Evolutionary conservation across 2,888 invertebrate species (phyloP), one percentile per base, ranked within the genome.

Genomic region (Scotopteryx bipunctaria): DNA sequence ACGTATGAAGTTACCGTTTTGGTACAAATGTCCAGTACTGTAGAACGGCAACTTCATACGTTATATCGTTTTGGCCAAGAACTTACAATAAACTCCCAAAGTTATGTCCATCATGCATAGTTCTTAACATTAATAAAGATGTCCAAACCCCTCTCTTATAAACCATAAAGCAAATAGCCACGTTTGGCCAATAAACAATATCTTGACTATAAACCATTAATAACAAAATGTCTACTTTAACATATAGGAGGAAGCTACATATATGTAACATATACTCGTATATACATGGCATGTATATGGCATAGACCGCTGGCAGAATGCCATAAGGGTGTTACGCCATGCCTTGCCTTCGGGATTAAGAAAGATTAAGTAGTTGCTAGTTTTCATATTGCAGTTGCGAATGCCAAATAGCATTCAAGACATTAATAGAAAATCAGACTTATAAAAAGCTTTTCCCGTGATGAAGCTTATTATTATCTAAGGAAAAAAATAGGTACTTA

Each of bases 241-340:
- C 44, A 41, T 17, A 59, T 42, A 44, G 36, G 32, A 49, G 49
- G 45, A 55, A 50, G 40, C 21, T 25, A 51, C 40, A 56, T 44
- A 13, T 29, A 31, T 41, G 14, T 14, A 4, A 5, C 19, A 23
- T 25, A 42, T 15, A 31, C n/a, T n/a, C n/a, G 29, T 19, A 29
- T 11, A 23, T 19, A 32, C 5, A 13, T 25, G 13, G 33, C 51
- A 17, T 23, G 14, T 45, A 44, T 23, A 36, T 41, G 16, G 37
- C 25, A 27, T 38, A 17, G 43, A 45, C 23, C 41, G 42, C 59
- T 71, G 72, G 72, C 72, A 69, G 58, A 46, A 61, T 54, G 72
- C 72, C 71, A 71, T 37, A 40, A 27, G 59, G 40, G 36, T 61
- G 61, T 61, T 15, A 33, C 43, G 55, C 55, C 44, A 58, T 42